Evolutionary conservation across 64 coral and sea anemone species (phyloP).

Genomic region (Pocillopora verrucosa): DNA sequence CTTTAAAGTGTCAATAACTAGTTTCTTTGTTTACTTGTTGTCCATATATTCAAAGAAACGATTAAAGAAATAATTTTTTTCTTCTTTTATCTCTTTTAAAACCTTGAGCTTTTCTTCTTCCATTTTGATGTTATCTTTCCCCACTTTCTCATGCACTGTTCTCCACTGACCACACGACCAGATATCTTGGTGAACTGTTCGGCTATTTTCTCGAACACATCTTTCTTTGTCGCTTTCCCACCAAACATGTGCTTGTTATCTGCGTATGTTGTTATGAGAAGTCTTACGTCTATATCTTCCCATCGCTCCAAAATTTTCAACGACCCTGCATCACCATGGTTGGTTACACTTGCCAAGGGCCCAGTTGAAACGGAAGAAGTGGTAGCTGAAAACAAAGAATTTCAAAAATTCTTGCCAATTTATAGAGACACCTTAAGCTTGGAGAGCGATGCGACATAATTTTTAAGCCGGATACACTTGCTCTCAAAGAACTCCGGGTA

Average conservation of each 20-base stretch:
- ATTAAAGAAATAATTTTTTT: constrained; percentile 12
- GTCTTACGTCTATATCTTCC: neutral
- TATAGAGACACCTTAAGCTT: too few relatives aligned
- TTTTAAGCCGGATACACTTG: neutral
- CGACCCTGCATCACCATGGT: too few relatives aligned
- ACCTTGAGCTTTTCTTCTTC: constrained; percentile 8
- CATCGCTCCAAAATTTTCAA: neutral
- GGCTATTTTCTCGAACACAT: constrained; percentile 39
- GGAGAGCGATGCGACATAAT: neutral
- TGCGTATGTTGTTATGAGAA: neutral
- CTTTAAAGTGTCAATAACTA: neutral
- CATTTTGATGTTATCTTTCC: neutral
- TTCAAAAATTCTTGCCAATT: neutral
- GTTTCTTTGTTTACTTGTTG: constrained; percentile 12
- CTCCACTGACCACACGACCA: neutral
- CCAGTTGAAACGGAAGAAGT: neutral
- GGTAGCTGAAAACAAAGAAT: too few relatives aligned
- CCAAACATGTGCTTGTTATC: neutral
- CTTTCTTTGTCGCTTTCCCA: constrained; percentile 3
- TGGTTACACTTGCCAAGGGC: too few relatives aligned
- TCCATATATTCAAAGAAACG: constrained; percentile 32
- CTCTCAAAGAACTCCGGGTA: neutral
- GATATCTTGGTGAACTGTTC: constrained; percentile 12
- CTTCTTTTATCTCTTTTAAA: neutral
- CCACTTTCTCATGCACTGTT: constrained; percentile 45